These are phyloP conservation scores for Eupithecia pulchellata DNA, from an alignment of 2,888 invertebrate genomes.

Conservation along the genomic window DNA sequence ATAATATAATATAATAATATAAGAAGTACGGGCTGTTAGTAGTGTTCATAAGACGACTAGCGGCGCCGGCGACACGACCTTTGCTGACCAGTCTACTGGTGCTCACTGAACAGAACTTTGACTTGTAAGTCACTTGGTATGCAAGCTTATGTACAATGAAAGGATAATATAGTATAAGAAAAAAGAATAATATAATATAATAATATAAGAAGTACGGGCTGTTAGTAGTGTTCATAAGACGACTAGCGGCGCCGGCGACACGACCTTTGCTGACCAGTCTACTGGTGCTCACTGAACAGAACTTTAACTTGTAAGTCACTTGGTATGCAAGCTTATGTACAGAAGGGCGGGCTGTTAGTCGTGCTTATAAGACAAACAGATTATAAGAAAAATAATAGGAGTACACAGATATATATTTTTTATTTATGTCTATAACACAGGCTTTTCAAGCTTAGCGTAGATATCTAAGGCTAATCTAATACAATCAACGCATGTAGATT, in stretches of 20 bases:
- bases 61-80: neutral
- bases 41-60: neutral
- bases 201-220: neutral
- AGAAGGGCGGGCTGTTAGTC: neutral
- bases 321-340: neutral
- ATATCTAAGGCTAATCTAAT: too few relatives aligned
- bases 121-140: constrained; percentile 5
- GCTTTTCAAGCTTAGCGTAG: too few relatives aligned
- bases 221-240: neutral
- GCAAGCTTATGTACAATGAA: too few relatives aligned
- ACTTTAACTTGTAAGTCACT: constrained; percentile 2
- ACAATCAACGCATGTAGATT: too few relatives aligned
- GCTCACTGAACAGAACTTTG: neutral
- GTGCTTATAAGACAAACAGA: too few relatives aligned
- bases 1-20: too few relatives aligned
- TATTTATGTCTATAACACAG: too few relatives aligned
- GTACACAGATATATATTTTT: too few relatives aligned
- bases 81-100: neutral
- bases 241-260: neutral
- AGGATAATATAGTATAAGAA: too few relatives aligned
- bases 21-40: neutral
- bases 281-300: neutral
- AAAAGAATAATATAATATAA: too few relatives aligned
- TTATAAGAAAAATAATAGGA: too few relatives aligned
- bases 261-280: neutral